Conservation (phyloP, 2,797 vertebrate genomes). For the Danio choprae region DNA sequence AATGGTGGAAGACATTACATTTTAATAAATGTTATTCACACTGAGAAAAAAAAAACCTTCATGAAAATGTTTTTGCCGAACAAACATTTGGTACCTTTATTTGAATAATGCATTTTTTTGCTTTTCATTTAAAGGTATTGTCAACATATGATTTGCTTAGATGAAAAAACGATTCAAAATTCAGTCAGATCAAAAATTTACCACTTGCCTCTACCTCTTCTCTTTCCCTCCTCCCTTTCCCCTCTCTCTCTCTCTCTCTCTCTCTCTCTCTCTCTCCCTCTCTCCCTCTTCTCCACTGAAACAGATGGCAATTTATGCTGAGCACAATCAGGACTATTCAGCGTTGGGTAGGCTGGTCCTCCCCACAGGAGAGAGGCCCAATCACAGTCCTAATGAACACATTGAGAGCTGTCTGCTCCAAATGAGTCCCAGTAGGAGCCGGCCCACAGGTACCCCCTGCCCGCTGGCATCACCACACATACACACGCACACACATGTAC, state of each 20-base stretch:
- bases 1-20: too few relatives aligned
- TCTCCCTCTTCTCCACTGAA: slow-evolving; percentile 74
- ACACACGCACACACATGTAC: slow-evolving; percentile 54
- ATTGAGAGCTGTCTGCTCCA: slow-evolving; percentile 93
- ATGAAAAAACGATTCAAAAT: slow-evolving; percentile 37
- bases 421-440: slow-evolving; percentile 94
- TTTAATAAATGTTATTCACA: too few relatives aligned
- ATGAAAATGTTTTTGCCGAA: too few relatives aligned
- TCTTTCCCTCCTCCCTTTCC: slow-evolving; percentile 48
- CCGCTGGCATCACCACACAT: slow-evolving; percentile 69
- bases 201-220: slow-evolving; percentile 51
- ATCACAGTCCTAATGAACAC: slow-evolving; percentile 94
- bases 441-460: slow-evolving; percentile 86
- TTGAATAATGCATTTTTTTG: not conserved
- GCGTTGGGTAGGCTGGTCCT: slow-evolving; percentile 86
- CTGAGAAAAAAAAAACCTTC: too few relatives aligned
- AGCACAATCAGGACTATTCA: slow-evolving; percentile 92
- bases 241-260: slow-evolving; percentile 48
- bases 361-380: slow-evolving; percentile 90
- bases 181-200: slow-evolving; percentile 38
- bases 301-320: slow-evolving; percentile 94
- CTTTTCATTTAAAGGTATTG: slow-evolving; percentile 20
- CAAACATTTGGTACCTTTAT: too few relatives aligned
- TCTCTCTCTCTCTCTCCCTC: slow-evolving; percentile 53
- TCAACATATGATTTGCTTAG: slow-evolving; percentile 24